Conservation (phyloP, 2,797 vertebrate genomes). For the Oryzias sinensis region DNA sequence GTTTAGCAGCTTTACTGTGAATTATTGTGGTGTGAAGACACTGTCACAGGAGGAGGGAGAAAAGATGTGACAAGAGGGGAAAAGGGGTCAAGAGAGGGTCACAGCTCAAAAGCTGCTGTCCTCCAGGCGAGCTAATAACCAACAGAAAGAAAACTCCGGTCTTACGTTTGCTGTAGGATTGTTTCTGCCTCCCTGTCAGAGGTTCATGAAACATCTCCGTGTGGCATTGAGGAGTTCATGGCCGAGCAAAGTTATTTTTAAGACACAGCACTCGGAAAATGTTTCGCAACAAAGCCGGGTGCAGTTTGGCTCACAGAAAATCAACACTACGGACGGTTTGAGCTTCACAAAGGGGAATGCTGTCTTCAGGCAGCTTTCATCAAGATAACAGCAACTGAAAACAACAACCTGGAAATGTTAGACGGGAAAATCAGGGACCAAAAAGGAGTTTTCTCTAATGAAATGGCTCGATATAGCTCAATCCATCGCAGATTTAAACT, state of each 20-base stretch:
- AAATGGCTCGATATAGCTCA: neutral
- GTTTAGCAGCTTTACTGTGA: neutral
- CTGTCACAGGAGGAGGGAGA: slow-evolving; percentile 24
- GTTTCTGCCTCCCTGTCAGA: neutral
- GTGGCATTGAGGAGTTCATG: slow-evolving; percentile 3
- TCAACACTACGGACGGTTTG: neutral
- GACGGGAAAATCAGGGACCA: too few species aligned
- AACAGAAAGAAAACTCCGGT: neutral
- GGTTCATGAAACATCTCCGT: slow-evolving; percentile 7
- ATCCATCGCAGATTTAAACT: slow-evolving; percentile 1
- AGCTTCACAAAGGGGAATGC: neutral
- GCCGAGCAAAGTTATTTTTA: slow-evolving; percentile 3
- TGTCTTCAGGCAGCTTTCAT: slow-evolving; percentile 9
- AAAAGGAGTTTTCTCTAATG: neutral
- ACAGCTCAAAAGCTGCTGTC: slow-evolving; percentile 53
- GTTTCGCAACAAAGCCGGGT: neutral
- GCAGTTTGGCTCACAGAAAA: neutral
- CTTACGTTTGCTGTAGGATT: neutral
- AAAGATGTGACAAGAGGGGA: slow-evolving; percentile 7
- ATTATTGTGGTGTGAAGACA: neutral
- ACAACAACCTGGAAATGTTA: neutral
- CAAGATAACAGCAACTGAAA: slow-evolving; percentile 11
- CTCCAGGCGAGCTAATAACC: slow-evolving; percentile 57
- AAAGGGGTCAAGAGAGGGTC: slow-evolving; percentile 46
- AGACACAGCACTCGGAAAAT: slow-evolving; percentile 6